Percentiles rank a stretch among this genome's conserved stretches.
phyloP scores from a whole-genome alignment of 2,113 vertebrate species.

The Aplodontia rufa region DNA sequence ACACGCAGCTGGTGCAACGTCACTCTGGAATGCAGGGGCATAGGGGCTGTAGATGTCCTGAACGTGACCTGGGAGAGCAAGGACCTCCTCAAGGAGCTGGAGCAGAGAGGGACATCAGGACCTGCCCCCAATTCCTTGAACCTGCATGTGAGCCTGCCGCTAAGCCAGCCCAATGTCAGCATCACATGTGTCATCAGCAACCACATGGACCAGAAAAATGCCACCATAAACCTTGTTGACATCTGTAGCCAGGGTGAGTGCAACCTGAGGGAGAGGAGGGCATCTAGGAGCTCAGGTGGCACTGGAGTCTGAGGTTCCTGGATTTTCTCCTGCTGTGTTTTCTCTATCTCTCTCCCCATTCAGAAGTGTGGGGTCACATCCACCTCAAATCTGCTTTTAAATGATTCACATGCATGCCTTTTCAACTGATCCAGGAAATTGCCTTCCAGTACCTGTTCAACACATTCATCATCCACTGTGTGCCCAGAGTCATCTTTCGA shows the following conservation, averaged over 20 bases:
- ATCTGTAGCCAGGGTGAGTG: constrained; percentile 48
- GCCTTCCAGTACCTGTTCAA: neutral
- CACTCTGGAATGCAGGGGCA: constrained; percentile 60
- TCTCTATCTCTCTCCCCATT: neutral
- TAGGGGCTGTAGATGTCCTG: neutral
- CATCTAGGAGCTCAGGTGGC: rapidly evolving
- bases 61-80: constrained; percentile 61
- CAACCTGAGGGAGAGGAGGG: too few relatives aligned
- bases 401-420: rapidly evolving
- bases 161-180: neutral
- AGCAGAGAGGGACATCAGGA: neutral
- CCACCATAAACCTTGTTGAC: neutral
- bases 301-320: neutral
- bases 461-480: too few relatives aligned
- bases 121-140: neutral
- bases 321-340: too few relatives aligned
- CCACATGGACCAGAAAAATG: neutral
- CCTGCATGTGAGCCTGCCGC: neutral
- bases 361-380: too few relatives aligned
- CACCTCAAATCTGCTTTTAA: rapidly evolving
- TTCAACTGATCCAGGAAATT: too few relatives aligned
- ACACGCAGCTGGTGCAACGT: constrained; percentile 52
- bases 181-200: constrained; percentile 72
- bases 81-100: neutral
- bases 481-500: neutral